Conservation (phyloP, 2,797 vertebrate genomes). For the Thamnophis elegans region DNA sequence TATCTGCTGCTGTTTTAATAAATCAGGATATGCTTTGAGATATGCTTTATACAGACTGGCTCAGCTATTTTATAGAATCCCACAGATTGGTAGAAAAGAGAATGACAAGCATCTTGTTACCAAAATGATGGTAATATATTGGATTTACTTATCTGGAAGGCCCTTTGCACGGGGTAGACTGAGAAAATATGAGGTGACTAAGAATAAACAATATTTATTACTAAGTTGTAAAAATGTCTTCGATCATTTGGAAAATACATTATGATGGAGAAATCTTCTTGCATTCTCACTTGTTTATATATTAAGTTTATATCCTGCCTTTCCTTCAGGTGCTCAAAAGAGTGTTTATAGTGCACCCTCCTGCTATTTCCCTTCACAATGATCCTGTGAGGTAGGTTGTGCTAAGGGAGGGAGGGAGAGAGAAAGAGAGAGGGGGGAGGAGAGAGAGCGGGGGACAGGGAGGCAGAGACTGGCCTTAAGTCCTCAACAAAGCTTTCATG, state of each 20-base stretch:
- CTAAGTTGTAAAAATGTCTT: background rate
- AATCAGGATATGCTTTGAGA: conserved; percentile 33
- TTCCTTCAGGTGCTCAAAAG: background rate
- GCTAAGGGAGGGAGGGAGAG: too few species aligned
- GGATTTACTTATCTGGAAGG: background rate
- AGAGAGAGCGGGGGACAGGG: accelerated
- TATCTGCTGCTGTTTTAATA: background rate
- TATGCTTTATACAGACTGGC: background rate
- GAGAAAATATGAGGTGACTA: background rate
- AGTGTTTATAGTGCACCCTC: too few species aligned
- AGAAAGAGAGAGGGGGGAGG: too few species aligned
- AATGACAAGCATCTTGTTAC: background rate
- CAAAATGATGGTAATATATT: conserved; percentile 9
- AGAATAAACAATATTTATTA: background rate
- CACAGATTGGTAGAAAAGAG: background rate
- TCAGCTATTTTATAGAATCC: background rate
- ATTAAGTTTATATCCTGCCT: background rate
- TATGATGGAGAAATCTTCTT: background rate
- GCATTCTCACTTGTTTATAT: background rate
- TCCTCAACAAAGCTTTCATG: too few species aligned
- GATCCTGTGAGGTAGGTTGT: too few species aligned
- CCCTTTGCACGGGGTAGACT: background rate
- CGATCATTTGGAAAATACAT: background rate
- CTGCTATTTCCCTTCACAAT: too few species aligned
- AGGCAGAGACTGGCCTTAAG: too few species aligned